These are phyloP conservation scores for Hofmannophila pseudospretella DNA, from an alignment of 2,888 invertebrate genomes.

Conservation along the genomic window DNA sequence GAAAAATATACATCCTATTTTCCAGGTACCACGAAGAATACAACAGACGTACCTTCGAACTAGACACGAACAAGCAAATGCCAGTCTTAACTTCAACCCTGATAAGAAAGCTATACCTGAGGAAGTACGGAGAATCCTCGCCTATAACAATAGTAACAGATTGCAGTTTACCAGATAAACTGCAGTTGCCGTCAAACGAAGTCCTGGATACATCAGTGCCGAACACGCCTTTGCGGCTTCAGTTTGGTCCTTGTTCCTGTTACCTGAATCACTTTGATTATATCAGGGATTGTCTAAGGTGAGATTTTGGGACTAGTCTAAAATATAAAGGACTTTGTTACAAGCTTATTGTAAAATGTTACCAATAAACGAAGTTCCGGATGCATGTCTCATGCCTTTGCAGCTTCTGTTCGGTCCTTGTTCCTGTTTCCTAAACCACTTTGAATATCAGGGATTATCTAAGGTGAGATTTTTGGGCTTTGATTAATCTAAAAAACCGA, in stretches of 20 bases:
- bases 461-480: too few species aligned
- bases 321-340: too few species aligned
- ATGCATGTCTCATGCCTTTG: too few species aligned
- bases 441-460: too few species aligned
- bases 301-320: too few species aligned
- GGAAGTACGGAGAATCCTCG: slow-evolving; percentile 15
- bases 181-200: slow-evolving; percentile 17
- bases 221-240: slow-evolving; percentile 8
- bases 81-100: slow-evolving; percentile 8
- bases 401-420: too few species aligned
- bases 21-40: slow-evolving; percentile 21
- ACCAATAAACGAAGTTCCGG: not conserved
- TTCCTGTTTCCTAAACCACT: too few species aligned
- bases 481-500: too few species aligned
- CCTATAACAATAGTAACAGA: too few species aligned
- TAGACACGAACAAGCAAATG: slow-evolving; percentile 26
- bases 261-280: slow-evolving; percentile 41
- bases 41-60: slow-evolving; percentile 27
- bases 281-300: slow-evolving; percentile 42
- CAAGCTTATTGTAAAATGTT: too few species aligned
- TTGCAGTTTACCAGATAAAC: too few species aligned
- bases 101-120: slow-evolving; percentile 7
- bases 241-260: slow-evolving; percentile 36
- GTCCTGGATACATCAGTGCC: slow-evolving; percentile 27
- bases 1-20: too few species aligned